Evolutionary conservation across 2,113 vertebrate genomes (phyloP).

Genomic region (Chlorodrepanis virens): DNA sequence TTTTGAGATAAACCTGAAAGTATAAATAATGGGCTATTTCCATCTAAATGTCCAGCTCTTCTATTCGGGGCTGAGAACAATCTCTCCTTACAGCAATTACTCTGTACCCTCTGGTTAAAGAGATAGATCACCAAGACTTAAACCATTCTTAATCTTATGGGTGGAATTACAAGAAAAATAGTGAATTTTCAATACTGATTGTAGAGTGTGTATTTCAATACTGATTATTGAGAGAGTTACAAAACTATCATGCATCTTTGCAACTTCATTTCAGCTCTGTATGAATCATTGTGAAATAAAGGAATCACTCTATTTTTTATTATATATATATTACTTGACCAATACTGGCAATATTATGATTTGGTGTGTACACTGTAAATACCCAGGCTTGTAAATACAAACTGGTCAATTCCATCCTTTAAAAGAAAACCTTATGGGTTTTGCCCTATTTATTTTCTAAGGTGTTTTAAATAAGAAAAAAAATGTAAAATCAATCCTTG

Average conservation of each 20-base stretch:
- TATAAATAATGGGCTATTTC: neutral
- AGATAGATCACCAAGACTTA: neutral
- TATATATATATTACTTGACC: neutral
- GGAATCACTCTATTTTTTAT: neutral
- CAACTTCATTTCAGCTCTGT: neutral
- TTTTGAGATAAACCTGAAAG: neutral
- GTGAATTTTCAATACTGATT: neutral
- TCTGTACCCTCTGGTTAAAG: neutral
- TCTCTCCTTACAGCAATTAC: neutral
- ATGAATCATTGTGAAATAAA: neutral
- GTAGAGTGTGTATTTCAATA: neutral
- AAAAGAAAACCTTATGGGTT: neutral
- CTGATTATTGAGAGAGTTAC: neutral
- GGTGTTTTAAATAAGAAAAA: neutral
- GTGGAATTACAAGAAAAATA: neutral
- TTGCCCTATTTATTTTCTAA: neutral
- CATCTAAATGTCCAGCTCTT: neutral
- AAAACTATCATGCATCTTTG: neutral
- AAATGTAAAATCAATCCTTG: neutral
- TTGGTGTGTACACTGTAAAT: rapidly evolving
- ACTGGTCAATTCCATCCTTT: neutral
- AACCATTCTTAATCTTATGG: neutral
- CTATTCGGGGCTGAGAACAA: neutral
- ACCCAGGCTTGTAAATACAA: neutral
- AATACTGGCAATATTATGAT: neutral